Conservation (phyloP, 2,888 invertebrate genomes). For the Aproaerema taeniolella region DNA sequence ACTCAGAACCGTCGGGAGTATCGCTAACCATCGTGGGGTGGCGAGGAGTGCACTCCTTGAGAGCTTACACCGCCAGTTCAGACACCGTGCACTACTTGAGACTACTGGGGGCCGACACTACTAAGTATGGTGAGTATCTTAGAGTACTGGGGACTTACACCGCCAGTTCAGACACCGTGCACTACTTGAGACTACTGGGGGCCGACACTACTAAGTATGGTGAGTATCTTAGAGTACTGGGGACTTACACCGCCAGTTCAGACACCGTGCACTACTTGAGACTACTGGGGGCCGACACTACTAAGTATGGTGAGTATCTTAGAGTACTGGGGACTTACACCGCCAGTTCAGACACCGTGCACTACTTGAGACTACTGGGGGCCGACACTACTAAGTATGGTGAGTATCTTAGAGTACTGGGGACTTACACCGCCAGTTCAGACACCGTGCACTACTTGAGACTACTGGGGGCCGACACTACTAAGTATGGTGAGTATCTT, state of each 20-base stretch:
- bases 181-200: conserved; percentile 90
- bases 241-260: too few relatives aligned
- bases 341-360: conserved; percentile 93
- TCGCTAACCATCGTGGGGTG: conserved; percentile 91
- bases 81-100: conserved; percentile 93
- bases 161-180: conserved; percentile 93
- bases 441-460: conserved; percentile 93
- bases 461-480: conserved; percentile 89
- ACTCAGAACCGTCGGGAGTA: too few relatives aligned
- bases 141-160: too few relatives aligned
- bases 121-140: conserved; percentile 84
- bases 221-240: conserved; percentile 47
- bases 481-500: conserved; percentile 84
- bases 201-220: conserved; percentile 92
- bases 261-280: conserved; percentile 93
- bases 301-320: conserved; percentile 84
- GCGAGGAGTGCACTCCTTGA: conserved; percentile 91
- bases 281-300: conserved; percentile 89
- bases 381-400: conserved; percentile 92
- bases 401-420: conserved; percentile 47
- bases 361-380: conserved; percentile 90
- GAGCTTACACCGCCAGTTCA: conserved; percentile 91
- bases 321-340: too few relatives aligned
- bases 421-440: too few relatives aligned
- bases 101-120: conserved; percentile 89